Base-by-base conservation (phyloP, 2,888 invertebrate genomes). In the Tiphia femorata region DNA sequence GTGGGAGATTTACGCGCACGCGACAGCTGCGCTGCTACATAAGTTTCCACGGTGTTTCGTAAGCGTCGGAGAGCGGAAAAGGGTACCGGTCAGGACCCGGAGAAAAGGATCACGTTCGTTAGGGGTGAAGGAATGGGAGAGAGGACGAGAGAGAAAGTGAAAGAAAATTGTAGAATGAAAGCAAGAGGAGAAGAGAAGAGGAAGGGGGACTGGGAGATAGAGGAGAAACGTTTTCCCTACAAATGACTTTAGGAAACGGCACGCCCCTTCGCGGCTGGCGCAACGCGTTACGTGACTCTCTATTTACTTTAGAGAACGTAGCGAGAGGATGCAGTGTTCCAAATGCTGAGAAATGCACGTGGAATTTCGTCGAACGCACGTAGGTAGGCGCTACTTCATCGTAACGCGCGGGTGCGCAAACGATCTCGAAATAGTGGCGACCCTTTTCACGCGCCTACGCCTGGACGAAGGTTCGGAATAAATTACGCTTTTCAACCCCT, bases 181-280 rank as follows among this genome's bases (percentile, higher is more conserved):
- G 8, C 5, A 25, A 25, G 25, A 25, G 8, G 8, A 25, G 25
- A 25, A 25, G 8, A 25, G 25, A 25, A 25, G 8, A 25, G 25
- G 25, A 25, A 25, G 8, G 25, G 55, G 53, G 59, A 61, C 60
- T 10, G 14, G 7, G 4, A 38, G 20, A 4, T n/a, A 21, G 12
- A 12, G 2, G 20, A 40, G 44, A 27, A 29, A 44, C 23, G 58
- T 70, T 66, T 72, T 67, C 55, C 41, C 56, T 69, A 80, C 76
- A 81, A 82, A 82, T 80, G 76, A 76, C 72, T 82, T 76, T 64
- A 75, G 81, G 82, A 81, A 80, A 70, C 74, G 80, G 44, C 79
- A 81, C 81, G 81, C 81, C 81, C 70, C 74, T 68, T 72, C 63
- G 62, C 79, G 80, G 77, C 78, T 78, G 80, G 54, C 52, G 47